A percentile compares a stretch with the other conserved stretches of the same genome.
Conservation (phyloP, 2,113 vertebrate genomes). For the Dicentrarchus labrax region DNA sequence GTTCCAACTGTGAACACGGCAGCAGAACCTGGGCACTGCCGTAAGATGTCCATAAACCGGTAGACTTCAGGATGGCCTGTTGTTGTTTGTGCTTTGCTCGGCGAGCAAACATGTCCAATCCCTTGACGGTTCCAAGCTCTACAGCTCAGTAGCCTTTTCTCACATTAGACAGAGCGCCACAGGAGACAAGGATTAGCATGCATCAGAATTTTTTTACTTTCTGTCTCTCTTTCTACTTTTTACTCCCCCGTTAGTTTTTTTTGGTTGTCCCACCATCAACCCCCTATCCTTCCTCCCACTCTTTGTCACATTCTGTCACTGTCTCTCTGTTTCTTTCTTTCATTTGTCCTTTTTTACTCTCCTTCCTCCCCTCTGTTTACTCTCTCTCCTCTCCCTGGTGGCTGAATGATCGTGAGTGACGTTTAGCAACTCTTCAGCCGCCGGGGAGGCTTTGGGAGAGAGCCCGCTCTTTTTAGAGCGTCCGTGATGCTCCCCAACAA, state of each 20-base stretch:
- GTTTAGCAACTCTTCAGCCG: constrained; percentile 53
- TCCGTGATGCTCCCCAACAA: constrained; percentile 61
- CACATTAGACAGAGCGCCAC: constrained; percentile 28
- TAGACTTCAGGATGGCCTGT: constrained; percentile 18
- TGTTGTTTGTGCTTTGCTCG: constrained; percentile 28
- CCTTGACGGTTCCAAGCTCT: constrained; percentile 31
- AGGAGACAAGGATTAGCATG: constrained; percentile 65
- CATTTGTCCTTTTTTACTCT: constrained; percentile 10
- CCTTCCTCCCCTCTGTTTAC: constrained; percentile 19
- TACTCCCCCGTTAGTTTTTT: not conserved
- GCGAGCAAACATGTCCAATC: constrained; percentile 40
- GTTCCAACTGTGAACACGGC: constrained; percentile 3
- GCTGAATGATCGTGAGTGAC: constrained; percentile 66
- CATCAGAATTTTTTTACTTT: constrained; percentile 29
- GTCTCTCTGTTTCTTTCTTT: constrained; percentile 26
- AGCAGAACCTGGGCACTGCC: constrained; percentile 23
- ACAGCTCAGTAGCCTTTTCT: constrained; percentile 48
- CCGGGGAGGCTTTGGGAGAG: constrained; percentile 46
- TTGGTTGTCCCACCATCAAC: constrained; percentile 17
- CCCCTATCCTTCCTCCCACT: constrained; percentile 1
- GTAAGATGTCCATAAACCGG: constrained; percentile 2
- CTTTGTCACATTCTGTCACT: constrained; percentile 29
- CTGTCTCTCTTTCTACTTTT: constrained; percentile 14
- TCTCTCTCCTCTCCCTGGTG: constrained; percentile 30
- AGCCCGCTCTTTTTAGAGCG: constrained; percentile 43